Evolutionary conservation across 2,113 vertebrate genomes (phyloP), one percentile per base, ranked within the genome.

Genomic region (Setophaga petechia): DNA sequence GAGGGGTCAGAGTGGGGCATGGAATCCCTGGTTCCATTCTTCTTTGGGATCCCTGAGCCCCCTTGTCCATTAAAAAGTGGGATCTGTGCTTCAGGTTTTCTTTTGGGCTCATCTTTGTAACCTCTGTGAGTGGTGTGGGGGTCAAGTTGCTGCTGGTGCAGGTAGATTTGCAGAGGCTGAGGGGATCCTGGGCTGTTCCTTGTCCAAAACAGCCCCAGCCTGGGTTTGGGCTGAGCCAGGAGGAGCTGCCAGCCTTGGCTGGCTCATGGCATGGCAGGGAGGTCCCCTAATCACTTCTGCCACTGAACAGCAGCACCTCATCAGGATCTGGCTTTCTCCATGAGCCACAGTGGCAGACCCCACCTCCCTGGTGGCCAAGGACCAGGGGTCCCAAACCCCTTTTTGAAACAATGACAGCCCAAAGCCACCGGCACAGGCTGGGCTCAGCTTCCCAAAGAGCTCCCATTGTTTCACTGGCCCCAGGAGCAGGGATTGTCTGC

Each of bases 261-360:
- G 72, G 61, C 8, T 21, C 63, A 3, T 4, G 4, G 3, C 35
- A 14, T 0, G 0, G 30, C 17, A 84, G 43, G 25, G 12, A 84
- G 59, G 54, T 39, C 59, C 21, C 52, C 9, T 4, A 7, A 65
- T 57, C 63, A 2, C 84, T 51, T 33, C 54, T 54, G 27, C 27
- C 27, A 18, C 18, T 0, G 0, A 55, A 68, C 0, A 61, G 27
- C 0, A 4, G 47, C n/a, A 3, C n/a, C 74, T 78, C 71, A 30
- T 0, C 44, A 22, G 62, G 23, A 17, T 39, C 4, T 87, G 47
- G 15, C 62, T 96, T 78, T 30, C 33, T 16, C 33, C 55, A 57
- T 1, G 5, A 55, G 52, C 43, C 52, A 14, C 20, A 10, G 43
- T 12, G 58, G 44, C 44, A 84, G 62, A 41, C 46, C 23, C 20